Base-by-base conservation (phyloP, 1,140 invertebrate genomes). In the Saccostrea glomerata region DNA sequence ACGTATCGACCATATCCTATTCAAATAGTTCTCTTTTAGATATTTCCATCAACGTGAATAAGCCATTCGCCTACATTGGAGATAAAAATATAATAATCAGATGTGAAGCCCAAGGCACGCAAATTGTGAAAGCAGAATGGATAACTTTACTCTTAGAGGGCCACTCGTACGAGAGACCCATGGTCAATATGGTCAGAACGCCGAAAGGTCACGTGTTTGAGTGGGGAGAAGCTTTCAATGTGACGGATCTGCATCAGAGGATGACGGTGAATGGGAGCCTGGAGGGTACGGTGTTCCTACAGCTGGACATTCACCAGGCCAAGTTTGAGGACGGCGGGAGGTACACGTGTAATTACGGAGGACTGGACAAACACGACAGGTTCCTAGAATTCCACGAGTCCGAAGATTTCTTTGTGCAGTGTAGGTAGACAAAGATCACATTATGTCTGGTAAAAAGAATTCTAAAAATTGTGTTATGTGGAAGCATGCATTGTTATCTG, bases 321-420 rank as follows among this genome's bases (percentile, higher is more conserved):
- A 77, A 77, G 30, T 30, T 77, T 77, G 70, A 77, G 12, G 70
- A 77, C 25, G 25, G 70, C 15, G 70, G 70, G 30, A 77, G 70
- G 36, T 77, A 77, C 30, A 77, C 70, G 70, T 77, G 70, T 30
- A 77, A 77, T 77, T 77, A 77, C 15, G 70, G 23, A 36, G 70
- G 70, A 3, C 30, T 30, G 23, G 70, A 77, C 13, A 25, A 11
- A 13, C 11, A 77, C 13, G 30, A 30, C 12, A 25, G 25, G 1
- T 30, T 77, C 13, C 25, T 77, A 15, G 70, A 77, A 36, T 77
- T 77, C 30, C 70, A 77, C 70, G 70, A 77, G 15, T 77, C 70
- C 0, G 25, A 30, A 13, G 70, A 77, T 30, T 77, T 77, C 25
- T 77, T 77, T 77, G 70, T 77, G 30, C 70, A 77, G 23, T 77